Base-by-base conservation (phyloP, 2,113 vertebrate species). In the Piaya cayana region DNA sequence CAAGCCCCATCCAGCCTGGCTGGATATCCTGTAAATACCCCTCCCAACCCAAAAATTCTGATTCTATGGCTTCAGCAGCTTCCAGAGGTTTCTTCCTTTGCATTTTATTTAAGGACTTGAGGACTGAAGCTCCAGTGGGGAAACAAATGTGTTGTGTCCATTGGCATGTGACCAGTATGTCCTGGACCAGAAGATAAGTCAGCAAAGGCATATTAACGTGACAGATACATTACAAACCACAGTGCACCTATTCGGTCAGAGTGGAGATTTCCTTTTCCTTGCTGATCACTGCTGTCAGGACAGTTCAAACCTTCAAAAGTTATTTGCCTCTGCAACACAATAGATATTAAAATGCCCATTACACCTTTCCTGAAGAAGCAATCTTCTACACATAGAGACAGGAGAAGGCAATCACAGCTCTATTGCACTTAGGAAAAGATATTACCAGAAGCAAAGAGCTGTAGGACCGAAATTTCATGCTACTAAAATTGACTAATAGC, bases 291-390 rank as follows among this genome's bases (percentile, higher is more conserved):
- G 36, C 74, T 94, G 89, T 87, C 87, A 89, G 67, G 82, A 78
- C 52, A 86, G 82, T 90, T 84, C 72, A 90, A 92, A 32, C 39
- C 70, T 90, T 65, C 2, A 2, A 58, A 55, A 82, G 70, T 86
- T 82, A 88, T 95, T 92, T 93, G 69, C 63, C 72, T 82, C 12
- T 64, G 67, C 82, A 89, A 69, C 92, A 82, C 75, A 69, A 79
- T 58, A 79, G 86, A 34, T 69, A 95, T 94, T 96, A 79, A 96
- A 96, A 94, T 69, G 70, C 43, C 82, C 65, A 80, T 94, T 94
- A 72, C 50, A 47, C 39, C 58, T 82, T 75, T 96, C 64, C 82
- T 92, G 77, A 80, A 92, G 87, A 92, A 96, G 74, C 74, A 93
- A 93, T 96, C 72, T 96, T 47, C 84, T 72, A n/a, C 79, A 58